Percentiles rank a stretch among this genome's conserved stretches.
phyloP scores from a whole-genome alignment of 2,113 vertebrate genomes.

The Periophthalmodon schlosseri region DNA sequence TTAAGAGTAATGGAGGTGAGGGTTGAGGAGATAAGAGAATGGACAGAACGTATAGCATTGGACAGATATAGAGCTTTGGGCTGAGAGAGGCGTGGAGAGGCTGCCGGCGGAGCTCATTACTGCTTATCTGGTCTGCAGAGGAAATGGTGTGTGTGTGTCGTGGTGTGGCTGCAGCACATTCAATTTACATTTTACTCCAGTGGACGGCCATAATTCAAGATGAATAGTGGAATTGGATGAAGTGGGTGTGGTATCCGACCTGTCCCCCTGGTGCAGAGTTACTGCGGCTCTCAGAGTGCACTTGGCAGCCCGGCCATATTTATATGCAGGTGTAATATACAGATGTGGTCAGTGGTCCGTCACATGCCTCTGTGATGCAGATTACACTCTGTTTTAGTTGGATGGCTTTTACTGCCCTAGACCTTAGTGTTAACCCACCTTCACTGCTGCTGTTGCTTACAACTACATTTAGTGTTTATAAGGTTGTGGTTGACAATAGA shows the following conservation, averaged over 20 bases:
- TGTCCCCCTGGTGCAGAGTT: constrained; percentile 4
- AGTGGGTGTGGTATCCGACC: constrained; percentile 38
- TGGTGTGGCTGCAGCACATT: constrained; percentile 24
- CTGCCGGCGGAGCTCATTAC: constrained; percentile 70
- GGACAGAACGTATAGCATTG: constrained; percentile 64
- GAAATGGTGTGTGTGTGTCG: constrained; percentile 31
- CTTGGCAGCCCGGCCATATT: not conserved
- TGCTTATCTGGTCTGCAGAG: constrained; percentile 61
- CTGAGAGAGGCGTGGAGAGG: constrained; percentile 58
- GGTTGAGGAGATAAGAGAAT: constrained; percentile 67
- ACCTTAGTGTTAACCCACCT: not conserved
- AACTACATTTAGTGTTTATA: not conserved
- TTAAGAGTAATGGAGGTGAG: constrained; percentile 71
- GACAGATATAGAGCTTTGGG: constrained; percentile 58
- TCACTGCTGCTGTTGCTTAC: not conserved
- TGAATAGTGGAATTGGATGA: constrained; percentile 40
- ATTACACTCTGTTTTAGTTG: constrained; percentile 24
- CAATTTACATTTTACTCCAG: constrained; percentile 48
- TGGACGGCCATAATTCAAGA: constrained; percentile 30
- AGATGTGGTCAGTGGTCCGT: constrained; percentile 4
- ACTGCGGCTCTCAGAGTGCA: constrained; percentile 29
- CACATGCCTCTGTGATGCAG: not conserved
- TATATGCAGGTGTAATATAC: constrained; percentile 9
- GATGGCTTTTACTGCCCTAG: not conserved
- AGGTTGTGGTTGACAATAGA: not conserved